These are phyloP conservation scores for Adoxophyes honmai DNA, from an alignment of 1,140 invertebrate genomes.

Conservation along the genomic window DNA sequence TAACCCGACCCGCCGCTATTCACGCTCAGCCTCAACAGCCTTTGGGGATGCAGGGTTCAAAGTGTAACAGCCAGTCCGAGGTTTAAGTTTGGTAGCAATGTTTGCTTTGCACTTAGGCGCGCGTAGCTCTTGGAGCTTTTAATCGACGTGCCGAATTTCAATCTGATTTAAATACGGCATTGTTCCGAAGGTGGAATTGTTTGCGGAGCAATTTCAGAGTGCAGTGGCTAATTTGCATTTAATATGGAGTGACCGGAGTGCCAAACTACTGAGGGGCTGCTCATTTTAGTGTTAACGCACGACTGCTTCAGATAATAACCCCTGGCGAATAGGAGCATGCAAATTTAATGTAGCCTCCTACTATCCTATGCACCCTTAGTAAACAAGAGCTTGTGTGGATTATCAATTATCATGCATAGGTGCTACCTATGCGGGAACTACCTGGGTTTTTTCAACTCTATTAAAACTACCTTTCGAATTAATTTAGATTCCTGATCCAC, in stretches of 20 bases:
- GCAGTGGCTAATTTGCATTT: conserved; percentile 34
- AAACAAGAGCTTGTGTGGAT: too few relatives aligned
- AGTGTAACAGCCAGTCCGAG: conserved; percentile 41
- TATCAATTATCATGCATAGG: too few relatives aligned
- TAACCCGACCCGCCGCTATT: conserved; percentile 31
- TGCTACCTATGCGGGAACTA: too few relatives aligned
- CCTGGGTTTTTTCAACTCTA: too few relatives aligned
- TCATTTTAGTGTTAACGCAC: conserved; percentile 4
- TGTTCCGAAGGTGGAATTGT: conserved; percentile 63
- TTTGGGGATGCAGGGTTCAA: conserved; percentile 27
- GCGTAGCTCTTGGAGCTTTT: conserved; percentile 64
- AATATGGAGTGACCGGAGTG: conserved; percentile 50
- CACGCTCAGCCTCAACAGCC: not conserved
- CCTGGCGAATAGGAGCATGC: too few relatives aligned
- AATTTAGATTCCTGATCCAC: too few relatives aligned
- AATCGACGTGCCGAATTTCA: conserved; percentile 72
- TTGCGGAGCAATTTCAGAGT: conserved; percentile 35
- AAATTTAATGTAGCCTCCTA: too few relatives aligned
- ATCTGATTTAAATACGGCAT: conserved; percentile 69
- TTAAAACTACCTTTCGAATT: too few relatives aligned
- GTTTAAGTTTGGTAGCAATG: conserved; percentile 60
- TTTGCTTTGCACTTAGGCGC: conserved; percentile 68
- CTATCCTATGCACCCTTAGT: too few relatives aligned
- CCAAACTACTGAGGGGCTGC: not conserved
- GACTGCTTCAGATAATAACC: not conserved